A percentile compares a stretch with the other conserved stretches of the same genome.
Conservation (phyloP, 2,797 vertebrate genomes). For the Myotis daubentonii region DNA sequence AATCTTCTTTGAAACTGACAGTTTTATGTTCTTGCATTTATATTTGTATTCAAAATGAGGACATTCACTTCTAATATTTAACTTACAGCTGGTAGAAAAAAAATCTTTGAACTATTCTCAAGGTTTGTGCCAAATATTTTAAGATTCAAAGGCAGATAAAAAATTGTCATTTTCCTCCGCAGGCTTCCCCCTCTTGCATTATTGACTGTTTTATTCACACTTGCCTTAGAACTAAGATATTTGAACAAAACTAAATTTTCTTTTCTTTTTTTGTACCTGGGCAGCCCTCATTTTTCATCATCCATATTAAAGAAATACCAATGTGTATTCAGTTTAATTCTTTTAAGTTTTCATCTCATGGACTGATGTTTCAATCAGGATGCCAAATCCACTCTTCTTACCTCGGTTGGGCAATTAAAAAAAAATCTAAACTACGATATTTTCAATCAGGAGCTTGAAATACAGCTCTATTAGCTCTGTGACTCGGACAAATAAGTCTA, state of each 20-base stretch:
- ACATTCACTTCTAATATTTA: conserved; percentile 59
- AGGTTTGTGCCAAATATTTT: conserved; percentile 59
- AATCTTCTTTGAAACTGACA: conserved; percentile 62
- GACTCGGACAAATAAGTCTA: neutral
- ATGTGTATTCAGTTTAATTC: neutral
- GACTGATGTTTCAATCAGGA: neutral
- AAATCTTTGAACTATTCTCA: conserved; percentile 67
- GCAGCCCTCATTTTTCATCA: neutral
- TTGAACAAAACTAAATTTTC: neutral
- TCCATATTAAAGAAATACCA: neutral
- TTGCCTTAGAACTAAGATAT: neutral
- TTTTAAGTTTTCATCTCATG: neutral
- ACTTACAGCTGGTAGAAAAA: conserved; percentile 56
- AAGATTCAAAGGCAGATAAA: conserved; percentile 55
- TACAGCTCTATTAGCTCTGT: neutral
- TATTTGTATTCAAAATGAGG: conserved; percentile 41
- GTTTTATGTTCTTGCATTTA: conserved; percentile 52
- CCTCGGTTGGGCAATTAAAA: neutral
- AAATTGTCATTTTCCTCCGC: conserved; percentile 17
- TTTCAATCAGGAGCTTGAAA: neutral
- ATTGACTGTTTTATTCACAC: neutral
- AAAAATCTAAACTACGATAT: neutral
- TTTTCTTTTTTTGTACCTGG: neutral
- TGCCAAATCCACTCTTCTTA: neutral
- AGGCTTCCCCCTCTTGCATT: neutral